These are phyloP conservation scores for Poecilia gillii DNA, from an alignment of 2,797 vertebrate species.

Conservation along the genomic window DNA sequence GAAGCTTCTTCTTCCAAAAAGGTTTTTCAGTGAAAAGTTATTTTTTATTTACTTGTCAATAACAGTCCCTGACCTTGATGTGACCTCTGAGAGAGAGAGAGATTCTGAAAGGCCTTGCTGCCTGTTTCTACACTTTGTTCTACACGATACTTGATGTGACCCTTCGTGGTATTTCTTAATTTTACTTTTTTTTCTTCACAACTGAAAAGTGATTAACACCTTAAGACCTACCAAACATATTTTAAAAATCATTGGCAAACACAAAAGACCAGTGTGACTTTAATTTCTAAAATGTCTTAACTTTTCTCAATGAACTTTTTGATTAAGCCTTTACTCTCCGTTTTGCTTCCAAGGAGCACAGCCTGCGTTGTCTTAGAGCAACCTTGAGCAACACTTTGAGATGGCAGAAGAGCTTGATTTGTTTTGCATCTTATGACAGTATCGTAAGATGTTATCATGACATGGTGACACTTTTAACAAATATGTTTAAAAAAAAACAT, in stretches of 20 bases:
- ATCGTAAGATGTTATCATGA: no score
- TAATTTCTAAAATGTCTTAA: no score
- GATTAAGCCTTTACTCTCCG: not conserved
- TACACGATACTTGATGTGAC: not conserved
- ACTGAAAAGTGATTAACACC: not conserved
- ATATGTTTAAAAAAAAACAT: no score
- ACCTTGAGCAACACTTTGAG: not conserved
- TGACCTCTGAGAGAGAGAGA: not conserved
- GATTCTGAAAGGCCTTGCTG: not conserved
- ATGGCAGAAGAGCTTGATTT: no score
- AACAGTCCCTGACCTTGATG: not conserved
- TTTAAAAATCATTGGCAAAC: not conserved
- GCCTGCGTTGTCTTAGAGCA: not conserved
- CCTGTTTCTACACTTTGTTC: not conserved
- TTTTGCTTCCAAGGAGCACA: not conserved
- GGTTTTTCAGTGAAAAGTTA: not conserved
- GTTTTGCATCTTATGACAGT: no score
- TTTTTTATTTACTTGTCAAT: not conserved
- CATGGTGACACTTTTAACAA: no score
- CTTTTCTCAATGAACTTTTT: not conserved
- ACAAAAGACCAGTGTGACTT: not conserved
- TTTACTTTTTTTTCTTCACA: not conserved
- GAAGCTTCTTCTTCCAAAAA: not conserved
- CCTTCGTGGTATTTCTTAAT: not conserved
- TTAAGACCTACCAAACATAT: not conserved